Evolutionary conservation across 2,888 invertebrate genomes (phyloP), one percentile per base, ranked within the genome.

Genomic region (Congeria kusceri): DNA sequence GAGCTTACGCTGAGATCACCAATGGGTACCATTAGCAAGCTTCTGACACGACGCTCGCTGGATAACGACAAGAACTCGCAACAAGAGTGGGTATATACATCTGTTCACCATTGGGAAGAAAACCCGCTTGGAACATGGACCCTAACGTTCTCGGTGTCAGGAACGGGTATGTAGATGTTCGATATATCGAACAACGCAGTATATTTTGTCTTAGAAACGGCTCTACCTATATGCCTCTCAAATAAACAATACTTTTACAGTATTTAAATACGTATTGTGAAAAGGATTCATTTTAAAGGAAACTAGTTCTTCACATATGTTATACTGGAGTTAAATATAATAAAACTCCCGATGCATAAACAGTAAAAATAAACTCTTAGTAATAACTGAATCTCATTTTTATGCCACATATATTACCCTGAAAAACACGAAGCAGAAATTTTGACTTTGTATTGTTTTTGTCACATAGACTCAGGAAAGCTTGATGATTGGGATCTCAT

Each of bases 1-100:
- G 9, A 61, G 9, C 18, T 77, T n/a, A 61, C 25, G 7, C 66
- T 77, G 7, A 29, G 20, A 32, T 77, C 77, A 28, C 77, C 77
- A 15, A 62, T 44, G 46, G 71, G 71, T 13, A 71, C 66, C 18
- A 29, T 25, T 1, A 71, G 71, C 46, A 66, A 44, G 5, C 29
- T 77, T 1, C 46, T 77, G 20, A 71, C 71, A 20, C 39, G 32
- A 15, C 58, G 71, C 13, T 44, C 56, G 7, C 18, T 7, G 0
- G 67, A 77, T 57, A 13, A 2, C 1, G 25, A 7, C 9, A 3
- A 5, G 25, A 62, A 53, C 44, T 9, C 47, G 29, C 23, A 49
- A 11, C 71, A 62, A 15, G 46, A 39, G 9, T 63, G 63, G 63
- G 39, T 20, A 5, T 44, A 39, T 13, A 63, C 39, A 44, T 63